Conservation (phyloP, 92 coral and sea anemone species). For the Paragorgia papillata region DNA sequence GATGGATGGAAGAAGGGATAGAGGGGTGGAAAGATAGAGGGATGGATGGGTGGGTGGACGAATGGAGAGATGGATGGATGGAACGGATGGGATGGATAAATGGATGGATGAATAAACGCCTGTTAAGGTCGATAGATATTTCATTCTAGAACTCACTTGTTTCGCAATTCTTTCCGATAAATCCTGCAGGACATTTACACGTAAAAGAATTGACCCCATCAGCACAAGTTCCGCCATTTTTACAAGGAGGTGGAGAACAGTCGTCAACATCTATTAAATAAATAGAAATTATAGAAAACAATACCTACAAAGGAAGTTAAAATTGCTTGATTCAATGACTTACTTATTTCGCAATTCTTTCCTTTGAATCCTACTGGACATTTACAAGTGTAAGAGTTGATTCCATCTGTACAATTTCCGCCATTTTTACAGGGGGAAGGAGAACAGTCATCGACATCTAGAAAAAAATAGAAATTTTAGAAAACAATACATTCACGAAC, state of each 20-base stretch:
- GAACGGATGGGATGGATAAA: no score
- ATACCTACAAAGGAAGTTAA: background rate
- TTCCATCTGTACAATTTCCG: constrained; percentile 31
- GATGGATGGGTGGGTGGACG: no score
- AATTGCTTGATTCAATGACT: background rate
- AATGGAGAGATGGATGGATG: no score
- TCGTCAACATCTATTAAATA: constrained; percentile 20
- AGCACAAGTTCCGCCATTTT: constrained; percentile 26
- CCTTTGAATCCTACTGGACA: constrained; percentile 22
- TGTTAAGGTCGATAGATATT: no score
- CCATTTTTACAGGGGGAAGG: constrained; percentile 24
- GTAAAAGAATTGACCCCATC: constrained; percentile 27
- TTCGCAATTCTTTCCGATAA: constrained; percentile 27
- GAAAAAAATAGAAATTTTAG: background rate
- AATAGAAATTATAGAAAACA: background rate
- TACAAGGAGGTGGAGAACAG: constrained; percentile 20
- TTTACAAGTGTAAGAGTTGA: constrained; percentile 30
- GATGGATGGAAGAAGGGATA: no score
- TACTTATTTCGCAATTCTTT: constrained; percentile 35
- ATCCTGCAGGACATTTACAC: constrained; percentile 19
- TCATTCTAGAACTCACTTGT: constrained; percentile 20
- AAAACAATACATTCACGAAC: background rate
- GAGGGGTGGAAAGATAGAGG: no score
- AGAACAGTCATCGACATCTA: constrained; percentile 34
- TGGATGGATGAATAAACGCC: no score